Base-by-base conservation (phyloP, 2,113 vertebrate genomes). In the Nothocercus julius region DNA sequence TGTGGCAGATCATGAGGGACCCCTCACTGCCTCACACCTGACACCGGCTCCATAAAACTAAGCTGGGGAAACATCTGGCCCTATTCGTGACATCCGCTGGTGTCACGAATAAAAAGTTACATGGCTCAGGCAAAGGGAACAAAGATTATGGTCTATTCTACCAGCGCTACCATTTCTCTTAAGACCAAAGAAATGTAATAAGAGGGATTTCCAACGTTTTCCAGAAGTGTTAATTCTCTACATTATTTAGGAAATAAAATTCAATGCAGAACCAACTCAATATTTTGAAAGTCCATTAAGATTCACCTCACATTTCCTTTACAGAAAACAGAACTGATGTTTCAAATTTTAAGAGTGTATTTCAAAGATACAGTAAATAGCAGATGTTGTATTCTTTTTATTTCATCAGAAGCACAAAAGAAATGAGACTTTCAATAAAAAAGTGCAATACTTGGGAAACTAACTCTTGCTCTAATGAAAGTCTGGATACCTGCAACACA, bases 331-430 rank as follows among this genome's bases (percentile, higher is more conserved):
- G 90, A 91, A 96, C 53, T 70, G 83, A 45, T 87, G 93, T 91
- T 90, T 92, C 58, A 93, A 95, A 94, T 93, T 87, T 93, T 81
- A 94, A 94, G 83, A n/a, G 66, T 69, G 47, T 28, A 84, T 94
- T 94, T 96, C 94, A 97, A 94, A 95, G 87, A 87, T 94, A 90
- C 53, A 87, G 72, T 93, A 96, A 96, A 96, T 56, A 95, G 68
- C 74, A 83, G 70, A 44, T 96, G 86, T 45, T 89, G 61, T n/a
- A 51, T 36, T 70, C n/a, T 93, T 92, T 92, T 87, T 89, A 87
- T 91, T 74, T 88, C 82, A 82, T 76, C 85, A 78, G 77, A 90
- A 81, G 49, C 77, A 83, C 89, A 96, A 83, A 85, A 92, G 95
- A 95, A 88, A 87, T 69, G 90, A 87, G 94, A 77, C 24, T 67